A percentile compares a stretch with the other conserved stretches of the same genome.
phyloP scores from a whole-genome alignment of 2,888 invertebrate species.

The Cybosia mesomella region DNA sequence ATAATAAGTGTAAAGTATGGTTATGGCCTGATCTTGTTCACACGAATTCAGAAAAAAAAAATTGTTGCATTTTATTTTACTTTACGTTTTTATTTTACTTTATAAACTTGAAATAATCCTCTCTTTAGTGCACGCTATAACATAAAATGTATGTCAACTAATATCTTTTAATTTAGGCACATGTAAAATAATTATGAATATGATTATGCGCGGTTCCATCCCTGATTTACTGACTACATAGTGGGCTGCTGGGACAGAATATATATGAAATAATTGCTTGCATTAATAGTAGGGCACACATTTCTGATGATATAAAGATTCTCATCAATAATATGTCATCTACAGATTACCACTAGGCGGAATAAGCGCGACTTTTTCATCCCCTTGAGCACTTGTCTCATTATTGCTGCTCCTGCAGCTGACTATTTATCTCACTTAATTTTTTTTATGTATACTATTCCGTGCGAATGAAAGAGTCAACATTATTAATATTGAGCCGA shows the following conservation, averaged over 20 bases:
- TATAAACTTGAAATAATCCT: too few species aligned
- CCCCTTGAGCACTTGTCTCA: constrained; percentile 24
- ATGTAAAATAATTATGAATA: background rate
- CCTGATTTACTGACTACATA: background rate
- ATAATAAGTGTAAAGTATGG: too few species aligned
- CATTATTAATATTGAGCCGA: background rate
- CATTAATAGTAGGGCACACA: constrained; percentile 23
- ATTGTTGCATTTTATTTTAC: too few species aligned
- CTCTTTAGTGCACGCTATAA: too few species aligned
- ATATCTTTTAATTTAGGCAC: too few species aligned
- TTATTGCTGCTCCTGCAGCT: background rate
- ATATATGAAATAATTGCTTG: constrained; percentile 29
- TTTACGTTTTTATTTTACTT: too few species aligned
- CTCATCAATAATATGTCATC: constrained; percentile 57
- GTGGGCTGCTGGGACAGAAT: background rate
- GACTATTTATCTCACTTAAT: background rate
- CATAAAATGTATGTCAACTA: too few species aligned
- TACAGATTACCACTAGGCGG: constrained; percentile 58
- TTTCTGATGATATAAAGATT: constrained; percentile 27
- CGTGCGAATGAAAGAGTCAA: background rate
- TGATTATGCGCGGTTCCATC: background rate
- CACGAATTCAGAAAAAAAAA: too few species aligned
- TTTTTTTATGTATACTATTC: background rate
- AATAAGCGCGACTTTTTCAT: constrained; percentile 64
- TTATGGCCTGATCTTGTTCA: too few species aligned